These are phyloP conservation scores for Charadrius vociferus DNA, from an alignment of 2,113 vertebrate species.

Conservation along the genomic window DNA sequence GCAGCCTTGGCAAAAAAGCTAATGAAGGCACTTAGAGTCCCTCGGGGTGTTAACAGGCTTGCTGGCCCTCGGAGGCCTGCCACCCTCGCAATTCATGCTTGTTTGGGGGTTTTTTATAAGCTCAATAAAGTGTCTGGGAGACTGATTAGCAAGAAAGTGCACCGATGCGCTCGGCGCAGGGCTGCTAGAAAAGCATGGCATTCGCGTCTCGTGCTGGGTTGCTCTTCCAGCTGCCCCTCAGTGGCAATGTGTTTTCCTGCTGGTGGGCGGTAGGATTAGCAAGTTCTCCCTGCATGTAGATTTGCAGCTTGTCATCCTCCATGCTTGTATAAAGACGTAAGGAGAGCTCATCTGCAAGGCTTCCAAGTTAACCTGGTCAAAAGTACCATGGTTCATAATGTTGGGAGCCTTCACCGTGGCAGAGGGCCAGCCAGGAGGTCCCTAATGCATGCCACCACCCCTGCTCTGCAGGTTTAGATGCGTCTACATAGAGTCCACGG, in stretches of 20 bases:
- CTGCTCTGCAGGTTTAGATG: not conserved
- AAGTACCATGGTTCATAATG: rapidly evolving
- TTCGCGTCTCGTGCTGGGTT: not conserved
- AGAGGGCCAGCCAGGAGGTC: not conserved
- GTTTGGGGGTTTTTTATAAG: not conserved
- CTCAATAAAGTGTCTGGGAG: not conserved
- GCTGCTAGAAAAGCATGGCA: not conserved
- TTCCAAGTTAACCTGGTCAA: not conserved
- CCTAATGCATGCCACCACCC: not conserved
- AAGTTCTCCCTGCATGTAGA: not conserved
- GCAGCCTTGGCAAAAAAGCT: constrained; percentile 32
- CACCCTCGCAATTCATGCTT: not conserved
- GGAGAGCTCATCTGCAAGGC: not conserved
- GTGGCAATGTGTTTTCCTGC: not conserved
- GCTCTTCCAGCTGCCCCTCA: not conserved
- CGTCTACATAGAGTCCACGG: not conserved
- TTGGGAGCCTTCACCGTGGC: not conserved
- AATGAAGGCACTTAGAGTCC: constrained; percentile 29
- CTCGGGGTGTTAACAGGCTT: not conserved
- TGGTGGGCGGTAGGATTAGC: not conserved
- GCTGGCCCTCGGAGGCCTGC: not conserved
- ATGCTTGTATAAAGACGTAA: not conserved
- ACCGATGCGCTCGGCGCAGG: not conserved
- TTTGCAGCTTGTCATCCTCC: not conserved
- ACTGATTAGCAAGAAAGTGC: not conserved